phyloP scores from a whole-genome alignment of 2,797 vertebrate genomes.

The Carcharodon carcharias region DNA sequence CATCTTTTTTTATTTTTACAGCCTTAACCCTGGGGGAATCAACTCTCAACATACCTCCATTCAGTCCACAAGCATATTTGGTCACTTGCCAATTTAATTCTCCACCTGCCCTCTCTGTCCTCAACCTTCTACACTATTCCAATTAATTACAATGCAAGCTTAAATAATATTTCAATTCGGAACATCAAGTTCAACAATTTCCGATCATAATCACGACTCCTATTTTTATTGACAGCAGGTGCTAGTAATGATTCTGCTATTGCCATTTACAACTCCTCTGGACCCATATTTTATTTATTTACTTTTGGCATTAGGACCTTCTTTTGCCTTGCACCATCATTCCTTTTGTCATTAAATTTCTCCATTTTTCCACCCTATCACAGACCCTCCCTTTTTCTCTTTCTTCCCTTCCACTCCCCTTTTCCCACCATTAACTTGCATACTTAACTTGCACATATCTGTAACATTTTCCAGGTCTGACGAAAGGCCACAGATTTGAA shows the following conservation, averaged over 20 bases:
- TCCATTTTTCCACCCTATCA: background rate
- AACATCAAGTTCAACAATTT: background rate
- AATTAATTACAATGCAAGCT: background rate
- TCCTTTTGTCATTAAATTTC: too few relatives aligned
- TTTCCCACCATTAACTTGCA: background rate
- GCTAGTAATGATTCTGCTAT: background rate
- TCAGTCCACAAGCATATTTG: too few relatives aligned
- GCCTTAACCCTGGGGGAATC: too few relatives aligned
- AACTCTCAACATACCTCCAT: too few relatives aligned
- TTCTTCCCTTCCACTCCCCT: background rate
- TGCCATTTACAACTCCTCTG: background rate
- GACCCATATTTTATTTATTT: background rate
- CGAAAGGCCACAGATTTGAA: background rate
- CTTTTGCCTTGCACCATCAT: background rate
- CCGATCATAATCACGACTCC: background rate
- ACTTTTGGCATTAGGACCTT: background rate
- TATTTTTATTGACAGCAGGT: background rate
- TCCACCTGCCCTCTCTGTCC: background rate
- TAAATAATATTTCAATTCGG: background rate
- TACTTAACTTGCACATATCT: background rate
- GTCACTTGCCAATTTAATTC: background rate
- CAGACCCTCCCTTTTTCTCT: background rate
- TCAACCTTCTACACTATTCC: background rate
- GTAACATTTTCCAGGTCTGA: background rate
- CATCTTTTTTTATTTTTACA: too few relatives aligned